Conservation (phyloP, 2,797 vertebrate species). For the Cyprinodon diabolis region DNA sequence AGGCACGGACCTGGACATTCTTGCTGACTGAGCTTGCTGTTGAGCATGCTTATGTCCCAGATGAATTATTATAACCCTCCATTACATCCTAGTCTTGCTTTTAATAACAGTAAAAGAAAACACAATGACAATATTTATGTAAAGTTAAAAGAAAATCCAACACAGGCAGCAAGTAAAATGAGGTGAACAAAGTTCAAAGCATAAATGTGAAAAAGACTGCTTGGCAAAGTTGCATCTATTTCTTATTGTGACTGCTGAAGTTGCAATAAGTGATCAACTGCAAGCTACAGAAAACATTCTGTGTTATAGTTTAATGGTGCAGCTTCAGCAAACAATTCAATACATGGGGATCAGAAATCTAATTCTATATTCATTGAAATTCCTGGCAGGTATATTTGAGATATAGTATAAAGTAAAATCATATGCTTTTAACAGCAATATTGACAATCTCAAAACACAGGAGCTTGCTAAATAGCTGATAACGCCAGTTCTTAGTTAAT, state of each 20-base stretch:
- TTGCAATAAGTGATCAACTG: not conserved
- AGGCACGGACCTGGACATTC: slow-evolving; percentile 11
- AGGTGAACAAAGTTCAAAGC: slow-evolving; percentile 27
- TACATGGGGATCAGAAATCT: not conserved
- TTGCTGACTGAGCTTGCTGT: slow-evolving; percentile 21
- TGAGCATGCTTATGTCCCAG: slow-evolving; percentile 16
- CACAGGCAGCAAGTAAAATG: slow-evolving; percentile 3
- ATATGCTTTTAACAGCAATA: not conserved
- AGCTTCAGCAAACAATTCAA: not conserved
- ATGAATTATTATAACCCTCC: slow-evolving; percentile 50
- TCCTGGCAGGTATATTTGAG: not conserved
- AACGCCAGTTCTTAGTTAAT: not conserved
- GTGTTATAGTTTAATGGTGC: not conserved
- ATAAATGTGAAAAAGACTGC: not conserved
- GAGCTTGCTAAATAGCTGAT: not conserved
- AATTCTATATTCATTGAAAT: not conserved
- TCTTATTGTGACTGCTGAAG: not conserved
- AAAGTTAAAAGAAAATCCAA: slow-evolving; percentile 30
- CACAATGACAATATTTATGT: slow-evolving; percentile 27
- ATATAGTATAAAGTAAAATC: not conserved
- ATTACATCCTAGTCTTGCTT: slow-evolving; percentile 44
- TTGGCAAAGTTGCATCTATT: not conserved
- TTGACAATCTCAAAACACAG: not conserved
- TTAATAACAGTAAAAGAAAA: slow-evolving; percentile 57
- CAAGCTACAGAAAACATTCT: not conserved